A percentile compares a stretch with the other conserved stretches of the same genome.
Conservation (phyloP, 2,797 vertebrate species). For the Paratrypauchen microcephalus region DNA sequence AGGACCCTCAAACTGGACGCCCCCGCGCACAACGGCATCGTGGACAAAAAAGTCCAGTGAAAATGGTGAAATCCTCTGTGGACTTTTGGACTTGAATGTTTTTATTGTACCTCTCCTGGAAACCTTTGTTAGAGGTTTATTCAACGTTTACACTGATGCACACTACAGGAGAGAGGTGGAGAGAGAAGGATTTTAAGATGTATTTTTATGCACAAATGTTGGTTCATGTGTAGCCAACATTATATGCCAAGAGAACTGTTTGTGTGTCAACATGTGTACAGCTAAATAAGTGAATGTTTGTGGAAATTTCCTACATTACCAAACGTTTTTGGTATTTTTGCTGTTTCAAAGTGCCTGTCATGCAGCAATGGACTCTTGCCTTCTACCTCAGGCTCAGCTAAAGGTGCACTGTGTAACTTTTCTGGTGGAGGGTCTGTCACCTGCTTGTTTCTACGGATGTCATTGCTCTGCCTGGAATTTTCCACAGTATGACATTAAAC, state of each 20-base stretch:
- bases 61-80: background rate
- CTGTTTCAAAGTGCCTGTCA: slow-evolving; percentile 58
- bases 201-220: slow-evolving; percentile 25
- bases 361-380: slow-evolving; percentile 29
- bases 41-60: slow-evolving; percentile 81
- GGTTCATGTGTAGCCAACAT: slow-evolving; percentile 15
- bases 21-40: slow-evolving; percentile 46
- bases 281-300: slow-evolving; percentile 9
- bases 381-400: slow-evolving; percentile 56
- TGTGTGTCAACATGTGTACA: slow-evolving; percentile 20
- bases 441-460: too few species aligned
- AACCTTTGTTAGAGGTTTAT: slow-evolving; percentile 4
- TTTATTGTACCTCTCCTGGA: slow-evolving; percentile 13
- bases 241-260: slow-evolving; percentile 1
- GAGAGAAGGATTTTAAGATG: slow-evolving; percentile 15
- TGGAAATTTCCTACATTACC: background rate
- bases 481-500: too few species aligned
- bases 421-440: too few species aligned
- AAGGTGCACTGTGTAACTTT: too few species aligned
- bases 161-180: slow-evolving; percentile 2
- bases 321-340: slow-evolving; percentile 11
- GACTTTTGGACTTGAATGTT: slow-evolving; percentile 11
- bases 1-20: slow-evolving; percentile 72
- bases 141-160: slow-evolving; percentile 5
- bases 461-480: too few species aligned